These are phyloP conservation scores for Rana temporaria DNA, from an alignment of 2,113 vertebrate genomes.

Conservation along the genomic window DNA sequence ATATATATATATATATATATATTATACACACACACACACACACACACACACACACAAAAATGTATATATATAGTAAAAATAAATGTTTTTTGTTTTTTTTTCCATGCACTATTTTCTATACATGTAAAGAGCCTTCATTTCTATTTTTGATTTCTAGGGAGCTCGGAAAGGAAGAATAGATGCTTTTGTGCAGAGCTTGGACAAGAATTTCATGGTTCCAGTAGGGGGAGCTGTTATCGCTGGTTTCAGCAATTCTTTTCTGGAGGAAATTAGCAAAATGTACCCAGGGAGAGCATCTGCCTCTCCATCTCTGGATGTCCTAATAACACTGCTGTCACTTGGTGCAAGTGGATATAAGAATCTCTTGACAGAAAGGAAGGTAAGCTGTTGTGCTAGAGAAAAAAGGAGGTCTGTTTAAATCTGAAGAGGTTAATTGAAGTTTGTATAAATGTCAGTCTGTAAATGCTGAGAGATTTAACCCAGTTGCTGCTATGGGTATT, in stretches of 20 bases:
- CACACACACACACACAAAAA: too few species aligned
- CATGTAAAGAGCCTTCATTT: not conserved
- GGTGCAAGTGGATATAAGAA: constrained; percentile 90
- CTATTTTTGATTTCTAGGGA: constrained; percentile 72
- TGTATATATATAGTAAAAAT: too few species aligned
- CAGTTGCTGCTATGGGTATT: not conserved
- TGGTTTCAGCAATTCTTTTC: constrained; percentile 88
- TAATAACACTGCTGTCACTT: constrained; percentile 92
- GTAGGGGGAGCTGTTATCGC: constrained; percentile 97
- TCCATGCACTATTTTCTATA: not conserved
- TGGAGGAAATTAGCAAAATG: constrained; percentile 95
- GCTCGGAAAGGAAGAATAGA: constrained; percentile 92
- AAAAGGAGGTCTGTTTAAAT: not conserved
- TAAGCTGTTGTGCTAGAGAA: constrained; percentile 66
- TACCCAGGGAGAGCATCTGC: constrained; percentile 97
- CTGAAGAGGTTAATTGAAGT: not conserved
- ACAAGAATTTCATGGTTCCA: constrained; percentile 99
- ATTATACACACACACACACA: too few species aligned
- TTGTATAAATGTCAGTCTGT: not conserved
- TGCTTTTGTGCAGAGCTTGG: constrained; percentile 97
- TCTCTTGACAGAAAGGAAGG: constrained; percentile 92
- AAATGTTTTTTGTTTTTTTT: too few species aligned
- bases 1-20: too few species aligned
- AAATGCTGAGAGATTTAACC: not conserved
- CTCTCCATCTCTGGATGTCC: constrained; percentile 91